Percentiles rank a stretch among this genome's conserved stretches.
Conservation (phyloP, 2,113 vertebrate species). For the Tringa solitaria region DNA sequence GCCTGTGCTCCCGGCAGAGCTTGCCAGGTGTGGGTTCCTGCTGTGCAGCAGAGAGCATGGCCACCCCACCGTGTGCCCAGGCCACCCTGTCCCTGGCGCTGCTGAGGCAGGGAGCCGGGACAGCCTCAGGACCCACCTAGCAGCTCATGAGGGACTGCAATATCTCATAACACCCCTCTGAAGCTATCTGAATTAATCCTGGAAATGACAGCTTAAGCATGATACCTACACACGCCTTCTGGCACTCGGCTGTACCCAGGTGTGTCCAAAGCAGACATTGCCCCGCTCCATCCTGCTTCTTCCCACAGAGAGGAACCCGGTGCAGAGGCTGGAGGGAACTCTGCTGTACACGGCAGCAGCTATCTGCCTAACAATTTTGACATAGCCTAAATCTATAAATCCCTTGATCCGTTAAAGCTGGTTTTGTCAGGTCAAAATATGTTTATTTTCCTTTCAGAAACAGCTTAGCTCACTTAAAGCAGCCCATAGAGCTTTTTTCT, state of each 20-base stretch:
- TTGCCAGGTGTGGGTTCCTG: not conserved
- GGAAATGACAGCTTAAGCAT: not conserved
- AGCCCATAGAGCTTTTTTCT: not conserved
- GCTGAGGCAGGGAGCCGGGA: not conserved
- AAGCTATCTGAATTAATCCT: not conserved
- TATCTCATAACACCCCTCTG: fast-evolving
- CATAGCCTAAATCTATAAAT: not conserved
- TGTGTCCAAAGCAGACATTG: fast-evolving
- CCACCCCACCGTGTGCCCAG: fast-evolving
- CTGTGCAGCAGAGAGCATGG: not conserved
- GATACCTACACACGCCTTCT: not conserved
- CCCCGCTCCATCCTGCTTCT: not conserved
- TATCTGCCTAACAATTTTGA: not conserved
- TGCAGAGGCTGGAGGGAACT: fast-evolving
- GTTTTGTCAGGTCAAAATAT: not conserved
- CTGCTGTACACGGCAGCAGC: not conserved
- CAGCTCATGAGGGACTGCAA: fast-evolving
- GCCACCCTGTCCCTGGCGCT: not conserved
- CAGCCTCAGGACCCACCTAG: not conserved
- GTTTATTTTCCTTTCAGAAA: conserved; percentile 2
- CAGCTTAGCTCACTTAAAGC: not conserved
- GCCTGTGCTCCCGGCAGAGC: not conserved
- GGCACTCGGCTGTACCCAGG: fast-evolving
- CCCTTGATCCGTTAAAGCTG: not conserved
- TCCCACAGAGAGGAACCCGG: not conserved